Conservation (phyloP, 2,113 vertebrate genomes). For the Apistogramma diplotaenia region DNA sequence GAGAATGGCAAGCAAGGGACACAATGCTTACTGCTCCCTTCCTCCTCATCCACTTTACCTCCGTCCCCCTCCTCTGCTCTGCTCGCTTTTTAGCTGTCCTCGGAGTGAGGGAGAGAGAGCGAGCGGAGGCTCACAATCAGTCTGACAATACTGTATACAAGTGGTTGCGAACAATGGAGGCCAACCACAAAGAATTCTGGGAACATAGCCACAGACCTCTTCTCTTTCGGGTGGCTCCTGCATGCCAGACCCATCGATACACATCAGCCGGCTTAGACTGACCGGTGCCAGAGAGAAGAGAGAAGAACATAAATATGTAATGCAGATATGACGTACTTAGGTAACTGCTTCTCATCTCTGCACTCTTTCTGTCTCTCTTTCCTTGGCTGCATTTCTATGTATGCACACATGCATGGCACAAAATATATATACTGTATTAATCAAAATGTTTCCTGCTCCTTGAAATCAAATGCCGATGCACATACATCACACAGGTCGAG, state of each 20-base stretch:
- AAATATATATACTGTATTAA: neutral
- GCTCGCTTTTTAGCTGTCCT: conserved; percentile 50
- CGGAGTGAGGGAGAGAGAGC: conserved; percentile 64
- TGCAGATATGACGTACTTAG: neutral
- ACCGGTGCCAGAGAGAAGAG: conserved; percentile 63
- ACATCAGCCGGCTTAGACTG: conserved; percentile 71
- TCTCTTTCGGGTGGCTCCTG: conserved; percentile 72
- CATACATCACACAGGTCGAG: conserved; percentile 1
- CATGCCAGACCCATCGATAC: conserved; percentile 66
- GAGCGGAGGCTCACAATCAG: conserved; percentile 74
- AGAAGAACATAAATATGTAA: neutral
- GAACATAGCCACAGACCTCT: conserved; percentile 77
- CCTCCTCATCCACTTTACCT: conserved; percentile 61
- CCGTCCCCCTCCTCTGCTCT: conserved; percentile 45
- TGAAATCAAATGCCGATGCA: neutral
- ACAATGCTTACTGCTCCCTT: conserved; percentile 80
- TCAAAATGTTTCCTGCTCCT: neutral
- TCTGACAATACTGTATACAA: conserved; percentile 81
- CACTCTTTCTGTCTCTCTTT: neutral
- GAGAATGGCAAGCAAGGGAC: conserved; percentile 71
- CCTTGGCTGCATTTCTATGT: neutral
- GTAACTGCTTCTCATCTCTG: neutral
- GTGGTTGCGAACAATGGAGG: conserved; percentile 78
- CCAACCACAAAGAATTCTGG: conserved; percentile 82
- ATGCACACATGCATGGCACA: neutral